Evolutionary conservation across 2,888 invertebrate species (phyloP), one percentile per base, ranked within the genome.

Genomic region (Tipula unca): DNA sequence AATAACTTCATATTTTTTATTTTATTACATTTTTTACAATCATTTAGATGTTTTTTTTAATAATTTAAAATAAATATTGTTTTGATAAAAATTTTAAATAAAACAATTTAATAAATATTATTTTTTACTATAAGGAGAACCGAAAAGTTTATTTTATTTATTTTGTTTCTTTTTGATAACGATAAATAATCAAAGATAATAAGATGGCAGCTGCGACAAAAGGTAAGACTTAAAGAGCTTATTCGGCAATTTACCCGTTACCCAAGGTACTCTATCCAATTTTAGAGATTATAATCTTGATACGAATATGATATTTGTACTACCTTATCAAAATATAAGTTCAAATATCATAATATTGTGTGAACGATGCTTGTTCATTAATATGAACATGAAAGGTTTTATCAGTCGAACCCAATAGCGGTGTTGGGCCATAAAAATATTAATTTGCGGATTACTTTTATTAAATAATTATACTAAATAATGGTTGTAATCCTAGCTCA

Each of bases 201-300:
- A 32, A 69, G 69, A 83, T 83, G 83, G 29, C 83, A 32, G 83
- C 83, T 29, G 83, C n/a, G 5, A 83, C 83, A 14, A 83, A 83
- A 83, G 83, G 83, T 83, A 83, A 82, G 48, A 0, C n/a, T 48
- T 48, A 48, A 32, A 54, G n/a, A 20, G 6, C 4, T 54, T 54
- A 10, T 69, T n/a, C n/a, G 69, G 25, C 3, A 25, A 13, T 25
- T 13, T 10, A 39, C 10, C 39, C n/a, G 2, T 48, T 48, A 32
- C 35, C 35, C 39, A 8, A 8, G 14, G 48, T 48, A n/a, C n/a
- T 69, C 69, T 25, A 69, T 10, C 25, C 69, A 13, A 54, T 54
- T 54, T 17, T 17, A 39, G 39, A 39, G 10, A 39, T 2, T 25
- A 69, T 2, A 10, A 25, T 5, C 48, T 69, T 69, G 13, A 69